These are phyloP conservation scores for Drosophila limbata DNA, from an alignment of 2,888 invertebrate species.

Conservation along the genomic window DNA sequence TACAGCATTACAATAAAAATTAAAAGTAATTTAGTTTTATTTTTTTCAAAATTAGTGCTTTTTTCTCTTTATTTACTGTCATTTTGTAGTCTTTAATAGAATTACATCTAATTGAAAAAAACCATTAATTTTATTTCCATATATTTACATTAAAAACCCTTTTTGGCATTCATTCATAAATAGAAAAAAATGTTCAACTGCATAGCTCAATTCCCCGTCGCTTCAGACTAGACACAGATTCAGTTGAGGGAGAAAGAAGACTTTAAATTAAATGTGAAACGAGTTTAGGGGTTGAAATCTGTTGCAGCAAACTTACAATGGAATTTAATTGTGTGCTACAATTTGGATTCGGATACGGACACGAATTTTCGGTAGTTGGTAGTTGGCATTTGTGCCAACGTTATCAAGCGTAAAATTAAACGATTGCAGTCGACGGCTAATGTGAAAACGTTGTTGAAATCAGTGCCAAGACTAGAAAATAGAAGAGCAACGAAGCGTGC, in stretches of 20 bases:
- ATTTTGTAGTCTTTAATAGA: no score
- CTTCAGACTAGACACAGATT: constrained; percentile 5
- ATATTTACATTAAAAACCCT: constrained; percentile 75
- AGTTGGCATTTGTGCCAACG: constrained; percentile 42
- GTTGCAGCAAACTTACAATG: constrained; percentile 57
- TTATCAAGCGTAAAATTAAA: constrained; percentile 72
- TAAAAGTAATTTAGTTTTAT: constrained; percentile 18
- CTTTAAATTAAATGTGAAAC: constrained; percentile 40
- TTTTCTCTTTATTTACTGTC: no score
- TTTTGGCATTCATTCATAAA: constrained; percentile 44
- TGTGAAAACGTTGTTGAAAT: constrained; percentile 46
- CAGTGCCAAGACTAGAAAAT: constrained; percentile 31
- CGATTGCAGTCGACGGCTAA: constrained; percentile 53
- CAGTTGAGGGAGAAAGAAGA: constrained; percentile 43
- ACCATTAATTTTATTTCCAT: no score
- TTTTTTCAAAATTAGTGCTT: no score
- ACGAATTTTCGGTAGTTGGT: constrained; percentile 26
- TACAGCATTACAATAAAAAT: neutral
- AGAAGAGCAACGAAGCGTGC: constrained; percentile 21
- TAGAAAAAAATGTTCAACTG: constrained; percentile 17
- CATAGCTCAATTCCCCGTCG: constrained; percentile 20
- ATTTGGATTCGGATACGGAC: constrained; percentile 6
- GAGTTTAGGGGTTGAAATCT: constrained; percentile 33
- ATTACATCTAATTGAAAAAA: no score
- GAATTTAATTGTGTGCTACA: constrained; percentile 71